Evolutionary conservation across 1,140 invertebrate species (phyloP), one percentile per base, ranked within the genome.

Genomic region (Choristoneura fumiferana): DNA sequence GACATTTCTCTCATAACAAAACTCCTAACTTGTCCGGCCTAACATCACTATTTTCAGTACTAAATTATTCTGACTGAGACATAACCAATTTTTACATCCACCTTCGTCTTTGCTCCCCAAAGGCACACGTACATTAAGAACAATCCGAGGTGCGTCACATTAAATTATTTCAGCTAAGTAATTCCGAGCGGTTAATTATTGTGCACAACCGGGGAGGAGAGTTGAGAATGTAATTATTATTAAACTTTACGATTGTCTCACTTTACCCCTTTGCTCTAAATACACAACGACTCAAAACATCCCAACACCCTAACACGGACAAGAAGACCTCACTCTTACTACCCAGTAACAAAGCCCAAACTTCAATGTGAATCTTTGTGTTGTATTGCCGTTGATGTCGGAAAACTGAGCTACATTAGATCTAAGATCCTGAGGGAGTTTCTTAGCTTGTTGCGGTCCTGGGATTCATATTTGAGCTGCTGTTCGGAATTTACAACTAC

Each of bases 211-310:
- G 78, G 80, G 73, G 80, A 85, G 77, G 79, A 81, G 84, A 86
- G 84, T 84, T 86, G 86, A 87, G 86, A 86, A 87, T 89, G 84
- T 89, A 89, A 89, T 89, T 89, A 89, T 89, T 89, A 89, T 89
- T 89, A 89, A 89, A 89, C 81, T 89, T 89, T 89, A 89, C 84
- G 86, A 89, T 89, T 89, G 86, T 89, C 83, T 89, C 84, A 86
- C 82, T 84, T 86, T 86, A 89, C 84, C 86, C 86, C 84, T 83
- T 87, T 78, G 67, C 76, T 71, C 71, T 43, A 61, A 45, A 5
- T 18, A 36, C 40, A 17, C 38, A 22, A 15, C 36, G 58, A 58
- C 35, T 45, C 57, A 40, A 60, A 74, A 75, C 35, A 71, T 54
- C 67, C 34, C 62, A 75, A 63, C 53, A 56, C 17, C 57, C 54